Percentiles rank a stretch among this genome's conserved stretches.
Conservation (phyloP, 2,888 invertebrate genomes). For the Didymodactylos carnosus region DNA sequence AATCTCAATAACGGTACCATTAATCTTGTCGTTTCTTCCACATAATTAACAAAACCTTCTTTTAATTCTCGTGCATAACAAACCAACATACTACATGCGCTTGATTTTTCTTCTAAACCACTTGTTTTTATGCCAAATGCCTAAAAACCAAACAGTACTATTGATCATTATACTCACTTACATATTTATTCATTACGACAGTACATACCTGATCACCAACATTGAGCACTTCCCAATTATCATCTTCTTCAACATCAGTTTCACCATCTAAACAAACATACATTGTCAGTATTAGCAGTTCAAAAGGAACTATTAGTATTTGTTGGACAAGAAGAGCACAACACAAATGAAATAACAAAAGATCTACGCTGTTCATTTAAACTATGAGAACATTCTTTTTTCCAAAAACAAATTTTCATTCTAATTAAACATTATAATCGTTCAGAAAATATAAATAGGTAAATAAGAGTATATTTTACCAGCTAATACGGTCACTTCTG, state of each 20-base stretch:
- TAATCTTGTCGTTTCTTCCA: conserved; percentile 44
- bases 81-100: conserved; percentile 84
- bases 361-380: too few species aligned
- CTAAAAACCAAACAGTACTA: conserved; percentile 27
- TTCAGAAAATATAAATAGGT: background rate
- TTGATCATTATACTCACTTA: too few species aligned
- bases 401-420: too few species aligned
- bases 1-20: conserved; percentile 52
- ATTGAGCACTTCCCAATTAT: conserved; percentile 81
- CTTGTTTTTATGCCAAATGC: conserved; percentile 82
- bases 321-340: background rate
- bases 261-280: conserved; percentile 35
- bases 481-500: conserved; percentile 61
- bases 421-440: too few species aligned
- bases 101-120: conserved; percentile 80
- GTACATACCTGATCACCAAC: conserved; percentile 55
- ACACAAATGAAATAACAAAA: background rate
- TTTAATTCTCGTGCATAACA: conserved; percentile 81
- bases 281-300: conserved; percentile 47
- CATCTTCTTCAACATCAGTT: conserved; percentile 59
- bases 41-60: conserved; percentile 55
- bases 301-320: background rate
- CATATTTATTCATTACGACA: background rate
- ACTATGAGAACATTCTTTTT: background rate
- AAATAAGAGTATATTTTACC: too few species aligned